Evolutionary conservation across 2,113 vertebrate genomes (phyloP), one percentile per base, ranked within the genome.

Genomic region (Camelus bactrianus): DNA sequence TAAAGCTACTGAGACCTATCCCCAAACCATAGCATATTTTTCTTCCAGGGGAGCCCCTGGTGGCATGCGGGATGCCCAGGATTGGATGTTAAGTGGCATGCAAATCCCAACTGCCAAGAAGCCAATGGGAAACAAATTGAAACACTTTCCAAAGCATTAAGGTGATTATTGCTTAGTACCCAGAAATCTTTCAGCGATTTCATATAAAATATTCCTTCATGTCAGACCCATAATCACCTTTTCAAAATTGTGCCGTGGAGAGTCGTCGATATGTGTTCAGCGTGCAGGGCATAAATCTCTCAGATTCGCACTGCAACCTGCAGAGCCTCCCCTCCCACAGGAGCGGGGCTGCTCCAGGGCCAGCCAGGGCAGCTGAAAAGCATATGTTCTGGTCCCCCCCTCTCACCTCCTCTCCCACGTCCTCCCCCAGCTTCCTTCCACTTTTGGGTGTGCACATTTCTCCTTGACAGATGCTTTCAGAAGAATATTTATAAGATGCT

Each of bases 231-330:
- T 99, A 99, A 99, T 98, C 98, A 98, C 98, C 98, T 97, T 97
- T 97, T 97, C 97, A 98, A 98, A 99, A 98, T 98, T 91, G 98
- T 98, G 98, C 98, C 98, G 6, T 93, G 92, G 98, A 98, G 97
- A 98, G 98, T 98, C 98, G 95, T 93, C 48, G 64, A 73, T 93
- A 80, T 96, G 98, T 89, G 97, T 95, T 98, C 67, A 19, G 96
- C 96, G 98, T 97, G 88, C 94, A 92, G 94, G 97, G 94, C 96
- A 99, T 99, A 99, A 99, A 99, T 99, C 99, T 99, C 98, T 97
- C 97, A 65, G 87, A 98, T 98, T 98, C 75, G 97, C 97, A 92
- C 98, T 98, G 98, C 98, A 98, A 97, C 97, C 96, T 98, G 98
- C 97, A 97, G 98, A 98, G 96, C 97, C 97, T 98, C 93, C 0